A percentile compares a stretch with the other conserved stretches of the same genome.
These are phyloP conservation scores for Papilio gigon DNA, from an alignment of 2,888 invertebrate species.

Conservation along the genomic window DNA sequence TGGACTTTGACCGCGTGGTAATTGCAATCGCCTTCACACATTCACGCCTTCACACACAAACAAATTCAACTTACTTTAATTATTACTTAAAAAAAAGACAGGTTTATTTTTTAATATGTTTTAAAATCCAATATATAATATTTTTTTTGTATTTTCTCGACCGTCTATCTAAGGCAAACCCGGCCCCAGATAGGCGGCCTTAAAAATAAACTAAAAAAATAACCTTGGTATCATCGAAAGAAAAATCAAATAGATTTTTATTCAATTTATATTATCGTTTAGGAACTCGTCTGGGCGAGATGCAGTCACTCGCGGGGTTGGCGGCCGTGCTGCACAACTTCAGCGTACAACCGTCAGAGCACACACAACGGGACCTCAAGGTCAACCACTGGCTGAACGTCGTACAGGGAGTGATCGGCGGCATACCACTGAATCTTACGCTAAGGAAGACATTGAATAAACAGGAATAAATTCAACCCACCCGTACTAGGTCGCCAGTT, in stretches of 20 bases:
- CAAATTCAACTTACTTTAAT: neutral
- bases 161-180: too few species aligned
- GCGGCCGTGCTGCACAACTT: conserved; percentile 62
- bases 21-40: neutral
- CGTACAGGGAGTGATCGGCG: conserved; percentile 43
- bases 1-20: neutral
- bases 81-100: too few species aligned
- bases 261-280: conserved; percentile 40
- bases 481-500: too few species aligned
- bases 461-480: neutral
- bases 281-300: conserved; percentile 64
- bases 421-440: conserved; percentile 42
- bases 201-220: too few species aligned
- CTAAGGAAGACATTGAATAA: conserved; percentile 28
- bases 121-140: too few species aligned
- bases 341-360: conserved; percentile 51
- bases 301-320: conserved; percentile 66
- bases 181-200: too few species aligned
- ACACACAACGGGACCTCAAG: conserved; percentile 31
- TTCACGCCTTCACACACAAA: neutral
- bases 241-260: too few species aligned
- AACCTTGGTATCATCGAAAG: too few species aligned
- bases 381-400: conserved; percentile 42
- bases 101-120: too few species aligned
- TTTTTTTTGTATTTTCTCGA: too few species aligned